Percentiles rank a stretch among this genome's conserved stretches.
phyloP scores from a whole-genome alignment of 2,797 vertebrate species.

The Tamandua tetradactyla region DNA sequence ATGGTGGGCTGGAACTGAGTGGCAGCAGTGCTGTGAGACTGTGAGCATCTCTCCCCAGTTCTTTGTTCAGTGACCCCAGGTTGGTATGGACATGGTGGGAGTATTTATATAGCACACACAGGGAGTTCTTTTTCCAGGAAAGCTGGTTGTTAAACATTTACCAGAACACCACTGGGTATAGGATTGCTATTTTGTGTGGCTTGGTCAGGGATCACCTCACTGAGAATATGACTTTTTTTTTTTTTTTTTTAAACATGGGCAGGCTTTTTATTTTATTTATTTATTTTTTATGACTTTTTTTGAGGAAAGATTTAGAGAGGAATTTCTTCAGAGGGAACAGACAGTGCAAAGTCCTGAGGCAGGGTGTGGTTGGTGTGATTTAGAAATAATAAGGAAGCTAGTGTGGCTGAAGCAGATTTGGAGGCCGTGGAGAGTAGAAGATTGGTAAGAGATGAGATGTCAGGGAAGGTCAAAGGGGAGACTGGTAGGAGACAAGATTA shows the following conservation, averaged over 20 bases:
- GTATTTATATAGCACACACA: neutral
- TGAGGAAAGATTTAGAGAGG: too few species aligned
- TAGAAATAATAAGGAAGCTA: neutral
- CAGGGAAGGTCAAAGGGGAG: neutral
- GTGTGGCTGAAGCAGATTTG: neutral
- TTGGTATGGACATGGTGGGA: neutral
- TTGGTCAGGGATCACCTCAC: neutral
- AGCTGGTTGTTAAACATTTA: too few species aligned
- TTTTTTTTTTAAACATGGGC: too few species aligned
- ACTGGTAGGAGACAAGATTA: neutral
- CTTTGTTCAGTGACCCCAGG: neutral
- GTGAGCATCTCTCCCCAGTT: neutral
- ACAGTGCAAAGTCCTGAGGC: too few species aligned
- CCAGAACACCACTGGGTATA: neutral
- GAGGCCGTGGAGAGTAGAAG: neutral
- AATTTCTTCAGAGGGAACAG: too few species aligned
- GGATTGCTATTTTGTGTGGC: neutral
- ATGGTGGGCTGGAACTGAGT: too few species aligned
- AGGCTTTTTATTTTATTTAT: too few species aligned
- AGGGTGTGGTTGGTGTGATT: neutral
- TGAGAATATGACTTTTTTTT: too few species aligned
- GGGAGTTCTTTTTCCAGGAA: neutral
- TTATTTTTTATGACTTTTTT: too few species aligned
- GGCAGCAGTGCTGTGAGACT: neutral
- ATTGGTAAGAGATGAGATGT: neutral